Evolutionary conservation across 2,888 invertebrate species (phyloP), one percentile per base, ranked within the genome.

Genomic region (Megaustenia siamemsis): DNA sequence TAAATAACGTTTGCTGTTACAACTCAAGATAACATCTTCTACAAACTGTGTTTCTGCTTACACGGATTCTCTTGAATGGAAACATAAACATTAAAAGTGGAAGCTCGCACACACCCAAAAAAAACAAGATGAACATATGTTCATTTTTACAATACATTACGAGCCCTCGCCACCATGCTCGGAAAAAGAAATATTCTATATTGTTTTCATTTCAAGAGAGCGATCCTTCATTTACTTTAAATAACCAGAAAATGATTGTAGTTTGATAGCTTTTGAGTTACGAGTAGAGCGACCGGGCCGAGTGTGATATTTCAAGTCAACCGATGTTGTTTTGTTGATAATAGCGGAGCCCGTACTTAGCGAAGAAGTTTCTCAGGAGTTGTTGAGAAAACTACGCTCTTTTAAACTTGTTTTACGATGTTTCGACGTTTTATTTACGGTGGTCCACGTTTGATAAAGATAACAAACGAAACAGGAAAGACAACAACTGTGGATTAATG

Each of bases 171-270:
- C 49, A 73, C 49, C 45, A 32, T 49, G 32, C 32, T 49, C 73
- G 12, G 38, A 10, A 38, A 66, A 60, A 10, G n/a, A 66, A 60
- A 24, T 38, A 38, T 21, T 28, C 43, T 21, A 45, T 32, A 45
- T 43, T 79, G 79, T 66, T 79, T 79, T 66, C 79, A 79, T 79
- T 79, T 79, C 79, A 10, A 66, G n/a, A 15, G 38, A 32, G 79
- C 79, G 79, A 66, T 18, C 66, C 79, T 66, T 66, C 66, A 35
- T 79, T 79, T n/a, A 45, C 45, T 45, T 6, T n/a, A 45, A 79
- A 79, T 66, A 43, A 79, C 79, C 79, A 66, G 79, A 66, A 79
- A 79, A 43, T 28, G 79, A 79, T 79, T 35, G 45, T 32, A 10
- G 66, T 45, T 79, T 79, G 79, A 79, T 66, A 77, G 56, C 40